Percentiles rank a stretch among this genome's conserved stretches.
phyloP scores from a whole-genome alignment of 2,888 invertebrate genomes.

The Synanthedon tipuliformis region DNA sequence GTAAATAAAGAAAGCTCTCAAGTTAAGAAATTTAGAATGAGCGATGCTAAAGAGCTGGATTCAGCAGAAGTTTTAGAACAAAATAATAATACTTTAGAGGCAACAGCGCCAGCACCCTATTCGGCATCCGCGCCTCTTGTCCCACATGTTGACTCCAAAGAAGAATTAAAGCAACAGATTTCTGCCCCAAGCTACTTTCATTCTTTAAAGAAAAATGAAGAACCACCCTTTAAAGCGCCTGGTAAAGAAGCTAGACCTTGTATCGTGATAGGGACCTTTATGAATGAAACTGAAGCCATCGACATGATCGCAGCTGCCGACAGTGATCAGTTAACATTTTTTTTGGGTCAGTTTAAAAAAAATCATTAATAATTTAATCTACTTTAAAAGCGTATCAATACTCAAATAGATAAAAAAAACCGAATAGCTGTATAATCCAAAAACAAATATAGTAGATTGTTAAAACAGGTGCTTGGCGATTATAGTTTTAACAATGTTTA shows the following conservation, averaged over 20 bases:
- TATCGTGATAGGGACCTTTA: conserved; percentile 31
- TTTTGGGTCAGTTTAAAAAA: not conserved
- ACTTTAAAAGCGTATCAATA: too few species aligned
- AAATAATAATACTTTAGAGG: too few species aligned
- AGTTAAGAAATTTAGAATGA: too few species aligned
- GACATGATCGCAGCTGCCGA: conserved; percentile 36
- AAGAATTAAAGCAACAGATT: conserved; percentile 22
- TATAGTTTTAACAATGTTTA: not conserved
- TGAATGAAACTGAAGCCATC: conserved; percentile 34
- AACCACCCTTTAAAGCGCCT: conserved; percentile 41
- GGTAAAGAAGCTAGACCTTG: conserved; percentile 21
- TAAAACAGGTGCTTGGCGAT: not conserved
- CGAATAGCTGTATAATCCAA: too few species aligned
- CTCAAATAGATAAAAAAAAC: too few species aligned
- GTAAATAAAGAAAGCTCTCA: too few species aligned
- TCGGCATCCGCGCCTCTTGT: conserved; percentile 28
- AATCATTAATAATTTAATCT: too few species aligned
- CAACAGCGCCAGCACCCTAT: conserved; percentile 11
- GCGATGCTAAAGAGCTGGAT: too few species aligned
- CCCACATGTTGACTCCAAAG: conserved; percentile 9
- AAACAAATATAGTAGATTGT: too few species aligned
- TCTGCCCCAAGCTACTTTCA: conserved; percentile 53
- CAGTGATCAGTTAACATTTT: conserved; percentile 9
- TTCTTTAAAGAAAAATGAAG: conserved; percentile 41
- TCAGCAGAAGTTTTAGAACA: too few species aligned